Base-by-base conservation (phyloP, 2,113 vertebrate genomes). In the Hippocampus mohnikei region DNA sequence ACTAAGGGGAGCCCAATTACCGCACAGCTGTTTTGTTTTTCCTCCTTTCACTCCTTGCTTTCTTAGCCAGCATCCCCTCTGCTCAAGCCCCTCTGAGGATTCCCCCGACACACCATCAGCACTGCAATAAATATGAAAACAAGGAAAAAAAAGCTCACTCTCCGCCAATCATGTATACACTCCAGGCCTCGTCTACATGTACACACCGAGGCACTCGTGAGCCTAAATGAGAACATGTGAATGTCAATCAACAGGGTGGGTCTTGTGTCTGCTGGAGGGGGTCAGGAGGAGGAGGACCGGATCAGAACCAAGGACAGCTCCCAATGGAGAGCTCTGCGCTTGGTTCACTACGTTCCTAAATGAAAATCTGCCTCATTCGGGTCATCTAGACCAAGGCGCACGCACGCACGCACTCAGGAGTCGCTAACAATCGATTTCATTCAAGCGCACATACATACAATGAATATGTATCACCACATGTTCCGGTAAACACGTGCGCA, bases 241-340 rank as follows among this genome's bases (percentile, higher is more conserved):
- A 86, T 86, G 88, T 89, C 90, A 90, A 85, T 91, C 46, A 50
- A 50, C 46, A 18, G 18, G 29, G 58, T 53, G 44, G 53, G 21
- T 64, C 10, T 23, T 67, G 74, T 52, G 59, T 41, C 44, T 59
- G 67, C 42, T 29, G 29, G 55, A 21, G 33, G 40, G 40, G 55
- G 65, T 44, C 71, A 66, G 69, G 61, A 63, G 55, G 73, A 50
- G 76, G 59, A 64, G 73, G 82, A 78, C 78, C 81, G 21, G 68
- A 82, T 90, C 90, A 92, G 91, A 33, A 94, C 92, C 91, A 71
- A 67, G 90, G 92, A 94, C 90, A 93, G 92, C 83, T 91, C 75
- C 76, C 84, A 42, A 6, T 40, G 21, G 85, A 80, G 71, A 25
- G n/a, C 18, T 46, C 74, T 83, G 80, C 79, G 69, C 68, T 5